Percentiles rank a stretch among this genome's conserved stretches.
Conservation (phyloP, 2,113 vertebrate genomes). For the Myrmecophaga tridactyla region DNA sequence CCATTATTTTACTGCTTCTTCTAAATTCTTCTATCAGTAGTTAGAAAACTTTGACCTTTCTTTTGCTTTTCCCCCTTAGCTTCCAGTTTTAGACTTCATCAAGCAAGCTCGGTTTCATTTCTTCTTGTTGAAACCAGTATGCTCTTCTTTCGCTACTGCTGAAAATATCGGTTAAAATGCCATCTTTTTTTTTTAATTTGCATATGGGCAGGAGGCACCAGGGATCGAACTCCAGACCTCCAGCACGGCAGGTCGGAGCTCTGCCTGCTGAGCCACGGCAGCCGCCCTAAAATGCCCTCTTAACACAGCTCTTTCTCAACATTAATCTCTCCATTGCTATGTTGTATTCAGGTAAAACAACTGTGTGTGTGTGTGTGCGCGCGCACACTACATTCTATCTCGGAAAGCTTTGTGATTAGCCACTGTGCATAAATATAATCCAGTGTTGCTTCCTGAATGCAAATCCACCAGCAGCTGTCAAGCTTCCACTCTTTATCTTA, state of each 20-base stretch:
- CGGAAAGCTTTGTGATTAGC: background rate
- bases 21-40: background rate
- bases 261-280: no score
- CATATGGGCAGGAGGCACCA: no score
- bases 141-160: background rate
- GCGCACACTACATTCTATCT: background rate
- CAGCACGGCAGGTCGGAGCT: no score
- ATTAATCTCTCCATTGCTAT: background rate
- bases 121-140: background rate
- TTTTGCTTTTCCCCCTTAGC: background rate
- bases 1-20: background rate
- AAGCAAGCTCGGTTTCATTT: background rate
- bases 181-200: no score
- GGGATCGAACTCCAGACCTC: no score
- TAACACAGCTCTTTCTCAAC: background rate
- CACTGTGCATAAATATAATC: background rate
- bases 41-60: background rate
- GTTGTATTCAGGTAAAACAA: background rate
- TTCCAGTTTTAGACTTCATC: background rate
- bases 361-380: fast-evolving
- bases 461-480: background rate
- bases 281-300: background rate
- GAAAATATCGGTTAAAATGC: background rate
- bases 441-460: background rate
- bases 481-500: background rate